Evolutionary conservation across 1,140 invertebrate species (phyloP), one percentile per base, ranked within the genome.

Genomic region (Papilio polytes): DNA sequence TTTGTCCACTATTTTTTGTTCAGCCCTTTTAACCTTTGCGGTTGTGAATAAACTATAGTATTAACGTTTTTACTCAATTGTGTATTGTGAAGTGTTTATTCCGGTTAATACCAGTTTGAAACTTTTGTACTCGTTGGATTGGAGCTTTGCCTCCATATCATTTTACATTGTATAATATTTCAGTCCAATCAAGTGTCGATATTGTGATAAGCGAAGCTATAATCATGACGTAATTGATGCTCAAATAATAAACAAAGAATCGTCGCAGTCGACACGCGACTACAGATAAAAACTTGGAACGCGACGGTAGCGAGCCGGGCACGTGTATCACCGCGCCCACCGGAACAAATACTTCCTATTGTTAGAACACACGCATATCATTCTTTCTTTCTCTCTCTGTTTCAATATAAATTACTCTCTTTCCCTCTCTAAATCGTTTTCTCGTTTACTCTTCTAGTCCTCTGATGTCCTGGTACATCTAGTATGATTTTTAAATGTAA

Each of bases 1-100:
- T 91, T 87, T 84, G 84, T 88, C 85, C 81, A 84, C n/a, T 88
- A 80, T 85, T 91, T 91, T 92, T 91, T 91, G 82, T 81, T 76
- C 73, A 78, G 83, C 87, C 91, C 90, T 90, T 86, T 86, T 78
- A 83, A 89, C 87, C 87, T 91, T 88, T 90, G 81, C 48, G 36
- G 74, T 82, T 81, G 83, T 86, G 83, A 63, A 84, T 72, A n/a
- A 79, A 82, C 79, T 82, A 85, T 84, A 80, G 77, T 82, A 86
- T 66, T n/a, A 82, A 83, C 56, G 53, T 46, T 77, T 59, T 80
- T 70, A 31, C 31, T 70, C 15, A 70, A 70, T 70, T 70, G 12
- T 70, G 63, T 70, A 70, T 36, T 18, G 63, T 70, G 63, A 70
- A 70, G 63, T 70, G 22, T 70, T 70, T 70, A 18, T 70, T 31